Percentiles rank a stretch among this genome's conserved stretches.
phyloP scores from a whole-genome alignment of 92 coral and sea anemone genomes.

The Anthopleura xanthogrammica region DNA sequence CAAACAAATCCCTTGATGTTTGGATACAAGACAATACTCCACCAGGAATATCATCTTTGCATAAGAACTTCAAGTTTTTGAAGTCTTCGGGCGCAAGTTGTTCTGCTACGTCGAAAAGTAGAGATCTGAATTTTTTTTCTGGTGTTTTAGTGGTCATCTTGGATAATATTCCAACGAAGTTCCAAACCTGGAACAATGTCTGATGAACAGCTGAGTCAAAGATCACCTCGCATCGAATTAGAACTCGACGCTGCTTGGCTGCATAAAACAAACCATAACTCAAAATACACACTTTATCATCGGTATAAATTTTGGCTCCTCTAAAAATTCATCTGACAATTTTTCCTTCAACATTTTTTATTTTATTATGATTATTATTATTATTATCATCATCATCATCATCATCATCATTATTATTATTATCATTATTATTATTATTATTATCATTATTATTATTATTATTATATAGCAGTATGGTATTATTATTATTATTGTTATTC shows the following conservation, averaged over 20 bases:
- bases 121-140: not conserved
- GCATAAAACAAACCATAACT: not conserved
- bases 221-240: not conserved
- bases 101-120: constrained; percentile 1
- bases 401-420: too few relatives aligned
- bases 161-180: not conserved
- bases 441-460: too few relatives aligned
- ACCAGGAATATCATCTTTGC: not conserved
- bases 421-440: too few relatives aligned
- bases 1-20: constrained; percentile 11
- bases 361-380: too few relatives aligned
- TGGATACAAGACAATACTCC: not conserved
- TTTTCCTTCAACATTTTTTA: too few relatives aligned
- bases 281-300: not conserved
- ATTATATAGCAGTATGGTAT: too few relatives aligned
- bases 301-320: not conserved
- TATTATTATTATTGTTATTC: too few relatives aligned
- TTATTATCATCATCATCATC: too few relatives aligned
- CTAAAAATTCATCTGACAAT: too few relatives aligned
- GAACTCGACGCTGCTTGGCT: not conserved
- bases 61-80: constrained; percentile 12
- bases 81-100: not conserved
- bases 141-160: not conserved
- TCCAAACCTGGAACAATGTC: not conserved
- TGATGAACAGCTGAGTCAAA: not conserved